Base-by-base conservation (phyloP, 2,888 invertebrate species). In the Melieria crassipennis region DNA sequence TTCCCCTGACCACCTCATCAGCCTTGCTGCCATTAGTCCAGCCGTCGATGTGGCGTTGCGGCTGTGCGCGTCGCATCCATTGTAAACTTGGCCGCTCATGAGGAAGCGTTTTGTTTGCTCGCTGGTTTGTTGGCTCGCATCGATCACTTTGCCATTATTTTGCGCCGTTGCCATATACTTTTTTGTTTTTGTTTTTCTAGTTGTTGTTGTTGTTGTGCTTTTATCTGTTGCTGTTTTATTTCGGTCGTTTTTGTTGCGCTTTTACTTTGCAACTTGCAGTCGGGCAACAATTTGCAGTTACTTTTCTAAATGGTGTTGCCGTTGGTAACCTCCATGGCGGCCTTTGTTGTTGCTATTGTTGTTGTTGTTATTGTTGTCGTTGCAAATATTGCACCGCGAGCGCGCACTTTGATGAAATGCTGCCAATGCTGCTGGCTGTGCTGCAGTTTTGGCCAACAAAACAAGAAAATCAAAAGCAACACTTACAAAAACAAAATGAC, bases 331-430 rank as follows among this genome's bases (percentile, higher is more conserved):
- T 45, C 16, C 11, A 7, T 52, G 56, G 55, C 46, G 52, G 57
- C 30, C 56, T 52, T 61, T 47, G 47, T 47, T 62, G 47, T 16
- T 16, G 48, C 10, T 63, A n/a, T 13, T 63, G 63, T 63, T n/a
- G 63, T n/a, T 48, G 11, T 63, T 10, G 46, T 47, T 47, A 2
- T 7, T 13, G 16, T 16, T 47, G 62, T 46, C 10, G 13, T 62
- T 46, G 46, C 16, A 62, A 62, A 45, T 9, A 47, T n/a, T 16
- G 13, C 62, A 7, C 43, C 42, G 11, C n/a, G 7, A 45, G 52
- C 43, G 52, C 42, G 5, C 65, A 62, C 60, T 50, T 72, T 72
- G 71, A 72, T 60, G 71, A 72, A 72, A 72, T 72, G 68, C 55
- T 72, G 71, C 71, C 61, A 72, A 68, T 65, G 60, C 30, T 30